phyloP scores from a whole-genome alignment of 2,888 invertebrate species.

The Conomelus anceps region DNA sequence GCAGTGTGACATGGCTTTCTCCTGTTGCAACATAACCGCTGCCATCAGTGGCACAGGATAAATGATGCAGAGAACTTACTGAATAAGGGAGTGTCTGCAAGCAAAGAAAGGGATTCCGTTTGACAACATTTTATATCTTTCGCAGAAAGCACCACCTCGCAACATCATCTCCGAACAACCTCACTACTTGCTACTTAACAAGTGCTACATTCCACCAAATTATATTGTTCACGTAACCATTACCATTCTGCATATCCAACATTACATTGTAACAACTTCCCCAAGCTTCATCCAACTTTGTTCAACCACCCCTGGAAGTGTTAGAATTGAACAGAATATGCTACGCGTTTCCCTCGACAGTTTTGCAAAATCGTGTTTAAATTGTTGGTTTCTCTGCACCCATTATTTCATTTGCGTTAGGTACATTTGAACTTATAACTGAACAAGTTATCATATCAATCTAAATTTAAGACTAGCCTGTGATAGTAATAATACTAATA shows the following conservation, averaged over 20 bases:
- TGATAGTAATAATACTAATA: too few species aligned
- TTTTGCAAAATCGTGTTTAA: background rate
- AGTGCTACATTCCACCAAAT: background rate
- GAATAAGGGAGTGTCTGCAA: background rate
- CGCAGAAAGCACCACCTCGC: background rate
- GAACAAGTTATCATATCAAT: too few species aligned
- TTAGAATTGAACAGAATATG: background rate
- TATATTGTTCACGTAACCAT: background rate
- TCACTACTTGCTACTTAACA: background rate
- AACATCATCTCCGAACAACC: too few species aligned
- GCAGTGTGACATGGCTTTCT: background rate
- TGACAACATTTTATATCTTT: background rate
- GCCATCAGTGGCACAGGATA: background rate
- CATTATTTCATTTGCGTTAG: background rate
- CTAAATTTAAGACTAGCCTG: too few species aligned
- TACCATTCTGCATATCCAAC: background rate
- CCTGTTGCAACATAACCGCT: background rate
- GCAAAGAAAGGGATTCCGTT: background rate
- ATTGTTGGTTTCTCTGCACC: background rate
- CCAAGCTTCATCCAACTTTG: background rate
- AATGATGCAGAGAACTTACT: background rate
- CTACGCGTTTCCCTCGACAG: background rate
- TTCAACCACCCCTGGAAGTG: background rate
- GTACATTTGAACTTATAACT: too few species aligned
- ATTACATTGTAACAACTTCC: background rate